Evolutionary conservation across 2,113 vertebrate genomes (phyloP), one percentile per base, ranked within the genome.

Genomic region (Mugil cephalus): DNA sequence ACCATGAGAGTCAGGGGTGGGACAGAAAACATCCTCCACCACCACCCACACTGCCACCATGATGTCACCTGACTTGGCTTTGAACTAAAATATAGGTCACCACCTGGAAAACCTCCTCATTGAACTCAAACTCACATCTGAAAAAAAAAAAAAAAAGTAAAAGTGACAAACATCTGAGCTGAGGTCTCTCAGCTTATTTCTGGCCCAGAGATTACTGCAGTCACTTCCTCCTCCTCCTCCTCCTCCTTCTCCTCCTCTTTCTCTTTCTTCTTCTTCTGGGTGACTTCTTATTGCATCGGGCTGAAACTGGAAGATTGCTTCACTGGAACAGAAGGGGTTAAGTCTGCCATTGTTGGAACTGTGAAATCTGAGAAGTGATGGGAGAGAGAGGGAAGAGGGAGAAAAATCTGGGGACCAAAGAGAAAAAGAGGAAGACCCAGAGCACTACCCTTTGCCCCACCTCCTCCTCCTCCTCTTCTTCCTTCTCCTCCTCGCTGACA

Each of bases 301-400:
- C 69, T 40, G 39, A 66, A 40, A 48, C n/a, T 6, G 6, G n/a
- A 39, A 10, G 35, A 30, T 9, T 35, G 15, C 19, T n/a, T 38
- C 8, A 1, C 50, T 43, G 74, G 75, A 46, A 21, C 74, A 53
- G 67, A 83, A 84, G 30, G 88, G 63, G 92, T 91, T 91, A 92
- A 89, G 18, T 30, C 7, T 39, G 63, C 52, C 59, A 45, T 58
- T n/a, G 66, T 68, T 54, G 53, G 66, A 80, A 47, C 82, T 74
- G 74, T 90, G 92, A 93, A 93, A 93, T 70, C 61, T 73, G 90
- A 93, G 89, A 88, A 67, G 63, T 68, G 81, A 81, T 54, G 47
- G 38, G 51, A 79, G 72, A 64, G 63, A 83, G 62, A 69, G 48
- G 61, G 74, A 83, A 60, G 47, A 78, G 60, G 78, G 24, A 30